Percentiles rank a stretch among this genome's conserved stretches.
Conservation (phyloP, 2,113 vertebrate species). For the Oncorhynchus masou region DNA sequence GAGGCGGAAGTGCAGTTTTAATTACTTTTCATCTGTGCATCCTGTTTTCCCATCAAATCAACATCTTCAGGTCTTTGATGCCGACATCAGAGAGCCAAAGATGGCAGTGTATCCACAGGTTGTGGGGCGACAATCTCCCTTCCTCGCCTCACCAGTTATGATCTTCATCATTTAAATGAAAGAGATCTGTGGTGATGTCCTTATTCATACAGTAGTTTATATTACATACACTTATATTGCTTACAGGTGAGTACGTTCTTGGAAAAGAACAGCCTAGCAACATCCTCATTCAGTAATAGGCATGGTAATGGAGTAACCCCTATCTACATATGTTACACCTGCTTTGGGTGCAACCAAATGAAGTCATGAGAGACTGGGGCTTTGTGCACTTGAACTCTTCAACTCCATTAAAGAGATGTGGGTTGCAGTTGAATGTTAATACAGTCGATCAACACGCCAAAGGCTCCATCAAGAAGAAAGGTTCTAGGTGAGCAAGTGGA, state of each 20-base stretch:
- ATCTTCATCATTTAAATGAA: neutral
- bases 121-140: constrained; percentile 1
- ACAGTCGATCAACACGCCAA: neutral
- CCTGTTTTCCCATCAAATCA: constrained; percentile 6
- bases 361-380: neutral
- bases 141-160: neutral
- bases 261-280: neutral
- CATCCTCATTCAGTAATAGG: neutral
- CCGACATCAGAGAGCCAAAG: neutral
- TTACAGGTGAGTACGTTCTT: neutral
- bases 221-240: neutral
- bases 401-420: neutral
- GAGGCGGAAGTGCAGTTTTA: neutral
- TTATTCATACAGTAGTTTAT: constrained; percentile 1
- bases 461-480: neutral
- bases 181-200: constrained; percentile 1
- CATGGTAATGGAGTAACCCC: neutral
- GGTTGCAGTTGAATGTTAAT: neutral
- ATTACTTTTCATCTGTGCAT: constrained; percentile 1
- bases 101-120: neutral
- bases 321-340: neutral
- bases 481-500: neutral
- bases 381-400: neutral
- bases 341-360: neutral
- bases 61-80: neutral